Base-by-base conservation (phyloP, 2,888 invertebrate genomes). In the Fissipunctia ypsillon region DNA sequence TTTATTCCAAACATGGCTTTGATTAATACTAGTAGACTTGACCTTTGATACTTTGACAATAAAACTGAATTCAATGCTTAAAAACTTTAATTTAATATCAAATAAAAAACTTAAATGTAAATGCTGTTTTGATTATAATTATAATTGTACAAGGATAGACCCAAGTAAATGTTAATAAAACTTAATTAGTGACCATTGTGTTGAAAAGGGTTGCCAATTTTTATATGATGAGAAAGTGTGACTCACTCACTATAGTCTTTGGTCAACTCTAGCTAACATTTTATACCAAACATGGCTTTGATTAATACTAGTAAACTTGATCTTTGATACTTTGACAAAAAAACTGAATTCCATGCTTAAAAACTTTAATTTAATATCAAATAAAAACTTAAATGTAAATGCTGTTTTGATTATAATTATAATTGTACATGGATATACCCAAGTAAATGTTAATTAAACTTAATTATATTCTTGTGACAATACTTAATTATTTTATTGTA, bases 401-500 rank as follows among this genome's bases (percentile, higher is more conserved):
- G 16, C 25, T 16, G 22, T 35, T 48, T 72, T 28, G 3, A 2
- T 71, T 38, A 16, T 19, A 25, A n/a, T 16, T 31, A 68, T 25
- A 60, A 19, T 19, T 45, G 25, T 16, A 31, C 14, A 4, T 19
- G 28, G 19, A n/a, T 14, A n/a, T 0, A n/a, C n/a, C 1, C 7
- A 12, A 45, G 35, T 35, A 25, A 45, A 22, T 35, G 2, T 35
- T 48, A 16, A 6, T 38, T 0, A 25, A 69, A 25, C 19, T 6
- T n/a, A 14, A 28, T 48, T 41, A 0, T 28, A 4, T 50, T 41
- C 4, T 41, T 43, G 1, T 19, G 48, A 64, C 3, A 0, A 60
- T 41, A 12, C 1, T 7, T 31, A 0, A 60, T n/a, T 43, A 19
- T 61, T 41, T 41, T 25, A 3, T 87, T 94, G 65, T 93, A 99